phyloP scores from a whole-genome alignment of 2,888 invertebrate species.

The Panopea generosa region DNA sequence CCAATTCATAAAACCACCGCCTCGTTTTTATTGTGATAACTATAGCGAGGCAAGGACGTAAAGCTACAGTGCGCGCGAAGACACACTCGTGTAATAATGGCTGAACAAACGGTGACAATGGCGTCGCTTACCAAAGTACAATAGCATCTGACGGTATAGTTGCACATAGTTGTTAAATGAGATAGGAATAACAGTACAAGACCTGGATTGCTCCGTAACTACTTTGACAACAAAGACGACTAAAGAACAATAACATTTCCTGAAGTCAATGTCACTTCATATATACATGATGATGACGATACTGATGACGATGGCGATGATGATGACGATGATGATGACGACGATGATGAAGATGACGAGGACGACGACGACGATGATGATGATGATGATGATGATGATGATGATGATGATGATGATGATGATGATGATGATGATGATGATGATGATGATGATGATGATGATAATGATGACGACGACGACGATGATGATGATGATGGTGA shows the following conservation, averaged over 20 bases:
- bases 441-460: conserved; percentile 41
- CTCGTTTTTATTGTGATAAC: no score
- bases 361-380: conserved; percentile 24
- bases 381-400: conserved; percentile 29
- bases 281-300: conserved; percentile 20
- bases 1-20: no score
- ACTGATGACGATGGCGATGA: conserved; percentile 17
- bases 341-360: conserved; percentile 19
- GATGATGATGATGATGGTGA: conserved; percentile 39
- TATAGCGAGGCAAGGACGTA: no score
- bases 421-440: conserved; percentile 35
- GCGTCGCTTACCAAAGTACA: no score
- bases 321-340: conserved; percentile 6
- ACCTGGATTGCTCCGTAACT: not conserved
- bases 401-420: conserved; percentile 32
- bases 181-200: no score
- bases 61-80: no score
- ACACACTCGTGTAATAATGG: no score
- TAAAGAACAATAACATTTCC: no score
- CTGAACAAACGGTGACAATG: no score
- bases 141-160: no score
- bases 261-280: no score
- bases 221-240: not conserved
- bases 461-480: conserved; percentile 31
- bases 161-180: no score